Evolutionary conservation across 2,797 vertebrate genomes (phyloP).

Genomic region (Percopsis omiscomaycus): DNA sequence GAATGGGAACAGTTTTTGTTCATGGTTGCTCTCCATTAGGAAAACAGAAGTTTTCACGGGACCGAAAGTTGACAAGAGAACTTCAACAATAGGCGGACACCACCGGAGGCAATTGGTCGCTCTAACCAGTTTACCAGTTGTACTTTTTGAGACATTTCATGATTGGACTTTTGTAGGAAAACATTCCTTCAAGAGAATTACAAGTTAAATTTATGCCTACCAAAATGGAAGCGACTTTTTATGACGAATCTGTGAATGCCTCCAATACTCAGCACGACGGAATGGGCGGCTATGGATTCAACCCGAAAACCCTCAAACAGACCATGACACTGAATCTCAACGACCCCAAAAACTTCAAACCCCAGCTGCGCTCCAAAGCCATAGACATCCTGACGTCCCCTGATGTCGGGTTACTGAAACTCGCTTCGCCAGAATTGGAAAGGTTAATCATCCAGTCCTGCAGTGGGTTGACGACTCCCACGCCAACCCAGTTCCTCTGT

Average conservation of each 20-base stretch:
- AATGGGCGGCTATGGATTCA: conserved; percentile 83
- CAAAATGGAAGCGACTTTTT: conserved; percentile 97
- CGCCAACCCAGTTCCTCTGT: conserved; percentile 90
- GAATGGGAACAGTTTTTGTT: conserved; percentile 24
- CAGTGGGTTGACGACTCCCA: conserved; percentile 90
- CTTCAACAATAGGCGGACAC: conserved; percentile 67
- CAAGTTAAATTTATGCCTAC: conserved; percentile 74
- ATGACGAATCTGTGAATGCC: conserved; percentile 89
- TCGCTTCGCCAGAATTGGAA: conserved; percentile 93
- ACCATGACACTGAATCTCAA: conserved; percentile 92
- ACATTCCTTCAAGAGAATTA: conserved; percentile 20
- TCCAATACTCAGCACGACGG: conserved; percentile 78
- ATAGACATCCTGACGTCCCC: conserved; percentile 91
- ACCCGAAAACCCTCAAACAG: conserved; percentile 88
- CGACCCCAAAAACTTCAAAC: conserved; percentile 89
- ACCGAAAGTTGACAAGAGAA: conserved; percentile 74
- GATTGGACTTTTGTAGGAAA: conserved; percentile 16
- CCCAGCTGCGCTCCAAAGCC: conserved; percentile 88
- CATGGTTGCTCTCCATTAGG: conserved; percentile 14
- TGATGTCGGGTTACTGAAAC: conserved; percentile 89
- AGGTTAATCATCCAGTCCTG: conserved; percentile 94
- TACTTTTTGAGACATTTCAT: conserved; percentile 13
- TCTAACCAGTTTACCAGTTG: conserved; percentile 23
- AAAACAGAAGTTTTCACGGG: conserved; percentile 70
- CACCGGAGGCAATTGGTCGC: conserved; percentile 29